Evolutionary conservation across 1,140 invertebrate species (phyloP).

Genomic region (Tetragnatha versicolor): DNA sequence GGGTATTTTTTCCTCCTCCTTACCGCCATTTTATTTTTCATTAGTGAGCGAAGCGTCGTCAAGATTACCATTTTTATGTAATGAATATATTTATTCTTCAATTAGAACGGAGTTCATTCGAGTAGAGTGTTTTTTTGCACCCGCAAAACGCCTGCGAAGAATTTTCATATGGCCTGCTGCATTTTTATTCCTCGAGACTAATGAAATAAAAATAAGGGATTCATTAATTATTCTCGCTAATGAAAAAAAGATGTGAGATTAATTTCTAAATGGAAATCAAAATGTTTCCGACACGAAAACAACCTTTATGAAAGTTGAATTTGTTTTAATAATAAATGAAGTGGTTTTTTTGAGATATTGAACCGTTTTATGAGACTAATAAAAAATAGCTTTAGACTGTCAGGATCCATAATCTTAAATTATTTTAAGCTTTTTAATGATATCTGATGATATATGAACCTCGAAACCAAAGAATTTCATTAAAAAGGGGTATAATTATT

Average conservation of each 20-base stretch:
- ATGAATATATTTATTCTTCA: slow-evolving; percentile 30
- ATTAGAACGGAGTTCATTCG: background rate
- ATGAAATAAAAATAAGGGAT: background rate
- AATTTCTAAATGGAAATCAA: background rate
- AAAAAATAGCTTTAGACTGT: too few relatives aligned
- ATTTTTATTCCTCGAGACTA: background rate
- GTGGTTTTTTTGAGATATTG: too few relatives aligned
- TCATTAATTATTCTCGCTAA: background rate
- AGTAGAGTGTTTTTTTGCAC: background rate
- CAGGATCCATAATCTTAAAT: too few relatives aligned
- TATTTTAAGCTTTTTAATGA: too few relatives aligned
- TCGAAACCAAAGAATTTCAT: too few relatives aligned
- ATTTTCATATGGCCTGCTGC: background rate
- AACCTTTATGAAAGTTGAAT: background rate
- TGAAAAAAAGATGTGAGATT: background rate
- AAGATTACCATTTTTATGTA: slow-evolving; percentile 23
- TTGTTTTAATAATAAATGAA: background rate
- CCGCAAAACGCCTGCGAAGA: background rate
- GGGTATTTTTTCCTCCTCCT: background rate
- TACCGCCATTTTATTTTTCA: background rate
- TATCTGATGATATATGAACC: too few relatives aligned
- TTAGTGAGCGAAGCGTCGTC: background rate
- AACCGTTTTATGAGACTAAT: too few relatives aligned
- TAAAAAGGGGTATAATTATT: too few relatives aligned
- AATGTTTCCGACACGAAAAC: background rate